phyloP scores from a whole-genome alignment of 2,888 invertebrate species.

The Sarcophaga subvicina region DNA sequence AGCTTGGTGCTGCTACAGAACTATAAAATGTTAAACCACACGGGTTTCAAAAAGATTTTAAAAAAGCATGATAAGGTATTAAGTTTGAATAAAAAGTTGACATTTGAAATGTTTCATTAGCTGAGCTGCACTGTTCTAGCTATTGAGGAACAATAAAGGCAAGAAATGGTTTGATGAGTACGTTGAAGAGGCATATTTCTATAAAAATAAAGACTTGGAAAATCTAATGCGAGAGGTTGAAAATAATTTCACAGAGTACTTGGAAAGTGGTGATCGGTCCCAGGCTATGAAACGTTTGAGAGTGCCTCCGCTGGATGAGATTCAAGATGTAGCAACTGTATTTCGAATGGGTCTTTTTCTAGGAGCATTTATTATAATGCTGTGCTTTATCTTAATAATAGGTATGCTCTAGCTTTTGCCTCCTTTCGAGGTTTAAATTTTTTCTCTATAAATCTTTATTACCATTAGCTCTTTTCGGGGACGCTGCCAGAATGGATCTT shows the following conservation, averaged over 20 bases:
- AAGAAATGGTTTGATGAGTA: constrained; percentile 94
- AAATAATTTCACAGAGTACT: constrained; percentile 89
- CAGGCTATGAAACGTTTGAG: constrained; percentile 97
- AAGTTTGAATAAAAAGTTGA: background rate
- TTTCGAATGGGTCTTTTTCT: constrained; percentile 97
- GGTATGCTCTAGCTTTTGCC: constrained; percentile 15
- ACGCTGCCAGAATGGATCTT: background rate
- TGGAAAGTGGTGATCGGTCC: constrained; percentile 95
- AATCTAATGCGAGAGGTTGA: constrained; percentile 90
- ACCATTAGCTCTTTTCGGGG: background rate
- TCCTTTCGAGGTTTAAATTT: background rate
- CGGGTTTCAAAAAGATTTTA: constrained; percentile 98
- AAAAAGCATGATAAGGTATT: constrained; percentile 98
- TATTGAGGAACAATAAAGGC: constrained; percentile 90
- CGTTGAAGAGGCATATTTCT: constrained; percentile 93
- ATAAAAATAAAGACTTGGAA: constrained; percentile 96
- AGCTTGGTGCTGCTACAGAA: constrained; percentile 97
- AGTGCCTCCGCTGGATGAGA: constrained; percentile 97
- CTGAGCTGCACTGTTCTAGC: constrained; percentile 81
- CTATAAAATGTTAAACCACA: constrained; percentile 97
- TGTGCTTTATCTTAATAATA: constrained; percentile 76
- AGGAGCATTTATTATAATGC: constrained; percentile 93
- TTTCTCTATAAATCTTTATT: too few relatives aligned
- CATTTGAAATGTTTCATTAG: too few relatives aligned
- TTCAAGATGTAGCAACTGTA: constrained; percentile 94